Percentiles rank a stretch among this genome's conserved stretches.
phyloP scores from a whole-genome alignment of 2,113 vertebrate genomes.

The Macrotus californicus region DNA sequence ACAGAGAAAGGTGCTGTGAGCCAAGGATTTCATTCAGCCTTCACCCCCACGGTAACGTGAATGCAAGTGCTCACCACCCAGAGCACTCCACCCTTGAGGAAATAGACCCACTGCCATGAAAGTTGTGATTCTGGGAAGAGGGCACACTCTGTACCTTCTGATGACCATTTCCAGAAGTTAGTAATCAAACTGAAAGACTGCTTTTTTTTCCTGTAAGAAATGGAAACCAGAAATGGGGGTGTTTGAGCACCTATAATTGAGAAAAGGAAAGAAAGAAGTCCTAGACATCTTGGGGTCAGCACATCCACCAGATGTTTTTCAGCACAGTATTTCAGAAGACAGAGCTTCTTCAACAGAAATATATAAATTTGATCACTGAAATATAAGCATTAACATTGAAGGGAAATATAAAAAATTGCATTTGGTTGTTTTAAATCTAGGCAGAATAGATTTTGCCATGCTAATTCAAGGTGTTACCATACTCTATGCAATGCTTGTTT shows the following conservation, averaged over 20 bases:
- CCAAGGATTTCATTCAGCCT: not conserved
- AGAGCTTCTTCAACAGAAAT: not conserved
- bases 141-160: not conserved
- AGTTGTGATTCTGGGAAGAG: not conserved
- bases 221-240: not conserved
- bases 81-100: not conserved
- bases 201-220: not conserved
- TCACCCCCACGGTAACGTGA: not conserved
- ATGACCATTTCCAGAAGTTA: not conserved
- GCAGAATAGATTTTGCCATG: not conserved
- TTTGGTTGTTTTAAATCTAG: slow-evolving; percentile 11
- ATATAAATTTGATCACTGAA: not conserved
- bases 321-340: not conserved
- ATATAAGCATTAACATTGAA: not conserved
- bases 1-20: not conserved
- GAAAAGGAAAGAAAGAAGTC: not conserved
- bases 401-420: not conserved
- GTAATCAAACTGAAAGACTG: not conserved
- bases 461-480: not conserved
- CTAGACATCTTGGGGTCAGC: not conserved
- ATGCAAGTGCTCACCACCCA: too few species aligned
- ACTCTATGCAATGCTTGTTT: not conserved
- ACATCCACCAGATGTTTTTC: not conserved
- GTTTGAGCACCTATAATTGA: not conserved
- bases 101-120: not conserved